Conservation (phyloP, 1,140 invertebrate species). For the Bradysia coprophila region DNA sequence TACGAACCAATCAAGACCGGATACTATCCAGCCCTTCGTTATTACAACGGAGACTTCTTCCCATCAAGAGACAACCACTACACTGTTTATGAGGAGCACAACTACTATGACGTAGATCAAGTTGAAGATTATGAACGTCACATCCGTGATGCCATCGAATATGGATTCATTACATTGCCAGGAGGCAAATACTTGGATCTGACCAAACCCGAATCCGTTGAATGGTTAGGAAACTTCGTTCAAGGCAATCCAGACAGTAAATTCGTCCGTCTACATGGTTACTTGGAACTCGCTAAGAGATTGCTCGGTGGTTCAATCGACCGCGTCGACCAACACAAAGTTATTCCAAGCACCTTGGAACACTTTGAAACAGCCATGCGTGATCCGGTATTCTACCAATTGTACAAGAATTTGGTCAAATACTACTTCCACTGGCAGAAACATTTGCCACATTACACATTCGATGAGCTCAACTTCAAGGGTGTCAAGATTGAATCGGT, state of each 20-base stretch:
- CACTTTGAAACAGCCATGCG: conserved; percentile 36
- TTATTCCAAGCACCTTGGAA: conserved; percentile 29
- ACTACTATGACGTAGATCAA: conserved; percentile 29
- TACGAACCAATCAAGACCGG: too few relatives aligned
- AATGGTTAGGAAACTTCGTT: conserved; percentile 29
- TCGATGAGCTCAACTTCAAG: conserved; percentile 24
- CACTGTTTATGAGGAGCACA: conserved; percentile 30
- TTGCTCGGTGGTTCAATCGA: conserved; percentile 24
- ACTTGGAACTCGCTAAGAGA: conserved; percentile 21
- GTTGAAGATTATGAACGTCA: conserved; percentile 35
- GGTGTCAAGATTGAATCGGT: conserved; percentile 37
- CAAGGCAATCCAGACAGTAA: conserved; percentile 30
- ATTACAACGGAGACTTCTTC: conserved; percentile 40
- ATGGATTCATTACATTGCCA: conserved; percentile 30
- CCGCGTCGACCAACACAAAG: conserved; percentile 17
- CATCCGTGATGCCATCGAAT: conserved; percentile 40
- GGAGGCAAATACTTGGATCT: conserved; percentile 17
- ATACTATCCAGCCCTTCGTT: conserved; percentile 37
- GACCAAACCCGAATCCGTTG: conserved; percentile 26
- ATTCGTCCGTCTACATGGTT: conserved; percentile 37
- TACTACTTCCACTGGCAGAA: conserved; percentile 32
- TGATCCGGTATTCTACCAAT: conserved; percentile 43
- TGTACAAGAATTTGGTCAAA: conserved; percentile 35
- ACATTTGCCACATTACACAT: conserved; percentile 31
- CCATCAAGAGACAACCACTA: conserved; percentile 34